Percentiles rank a stretch among this genome's conserved stretches.
phyloP scores from a whole-genome alignment of 2,888 invertebrate genomes.

The Euplexia lucipara region DNA sequence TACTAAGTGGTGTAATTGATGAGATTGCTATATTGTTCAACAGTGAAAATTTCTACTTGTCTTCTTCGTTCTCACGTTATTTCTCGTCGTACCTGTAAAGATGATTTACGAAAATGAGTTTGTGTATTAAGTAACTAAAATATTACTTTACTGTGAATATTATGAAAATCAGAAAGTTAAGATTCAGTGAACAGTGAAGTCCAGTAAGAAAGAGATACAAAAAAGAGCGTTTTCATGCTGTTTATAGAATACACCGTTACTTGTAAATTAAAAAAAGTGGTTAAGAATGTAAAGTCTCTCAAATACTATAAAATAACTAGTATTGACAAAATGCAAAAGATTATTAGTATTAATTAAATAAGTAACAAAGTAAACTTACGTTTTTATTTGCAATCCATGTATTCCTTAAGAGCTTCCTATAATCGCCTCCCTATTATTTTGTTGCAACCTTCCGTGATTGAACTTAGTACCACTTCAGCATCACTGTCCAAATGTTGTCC shows the following conservation, averaged over 20 bases:
- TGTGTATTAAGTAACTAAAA: no score
- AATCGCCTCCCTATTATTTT: not conserved
- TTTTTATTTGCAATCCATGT: constrained; percentile 6
- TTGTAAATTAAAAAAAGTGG: no score
- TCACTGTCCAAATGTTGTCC: not conserved
- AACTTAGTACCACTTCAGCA: not conserved
- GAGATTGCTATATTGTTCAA: not conserved
- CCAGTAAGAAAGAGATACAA: no score
- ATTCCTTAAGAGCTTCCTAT: not conserved
- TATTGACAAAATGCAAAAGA: no score
- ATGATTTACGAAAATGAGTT: not conserved
- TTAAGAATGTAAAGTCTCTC: no score
- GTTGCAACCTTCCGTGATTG: not conserved
- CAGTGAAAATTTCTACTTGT: no score
- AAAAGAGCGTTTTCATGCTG: no score
- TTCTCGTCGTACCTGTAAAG: constrained; percentile 2
- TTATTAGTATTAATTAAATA: no score
- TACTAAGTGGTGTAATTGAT: not conserved
- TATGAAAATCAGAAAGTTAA: no score
- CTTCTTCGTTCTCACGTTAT: not conserved
- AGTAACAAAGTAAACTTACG: constrained; percentile 17
- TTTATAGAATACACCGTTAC: no score
- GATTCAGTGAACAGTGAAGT: no score
- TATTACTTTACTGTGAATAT: not conserved
- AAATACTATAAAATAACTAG: no score